phyloP scores from a whole-genome alignment of 2,797 vertebrate genomes.

The Rhadinocentrus ornatus region DNA sequence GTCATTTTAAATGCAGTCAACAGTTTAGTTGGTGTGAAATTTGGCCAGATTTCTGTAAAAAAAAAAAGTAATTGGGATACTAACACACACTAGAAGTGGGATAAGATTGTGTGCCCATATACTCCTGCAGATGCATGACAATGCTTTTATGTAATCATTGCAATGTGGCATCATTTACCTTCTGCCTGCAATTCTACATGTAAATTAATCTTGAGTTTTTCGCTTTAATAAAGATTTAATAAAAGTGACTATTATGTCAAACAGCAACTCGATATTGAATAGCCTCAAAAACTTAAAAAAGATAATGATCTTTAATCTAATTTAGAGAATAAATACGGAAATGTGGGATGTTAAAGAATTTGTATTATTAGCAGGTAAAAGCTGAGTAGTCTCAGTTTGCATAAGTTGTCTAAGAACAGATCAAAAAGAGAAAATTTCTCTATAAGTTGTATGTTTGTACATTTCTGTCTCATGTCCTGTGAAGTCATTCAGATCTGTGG shows the following conservation, averaged over 20 bases:
- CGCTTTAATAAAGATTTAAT: not conserved
- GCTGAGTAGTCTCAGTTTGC: not conserved
- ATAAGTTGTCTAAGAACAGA: not conserved
- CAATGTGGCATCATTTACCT: constrained; percentile 26
- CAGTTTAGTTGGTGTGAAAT: constrained; percentile 48
- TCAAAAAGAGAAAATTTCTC: constrained; percentile 4
- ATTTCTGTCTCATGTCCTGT: constrained; percentile 30
- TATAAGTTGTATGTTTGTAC: not conserved
- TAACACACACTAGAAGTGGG: constrained; percentile 34
- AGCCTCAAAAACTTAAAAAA: not conserved
- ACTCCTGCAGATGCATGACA: constrained; percentile 55
- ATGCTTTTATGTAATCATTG: constrained; percentile 12
- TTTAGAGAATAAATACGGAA: not conserved
- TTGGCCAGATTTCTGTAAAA: constrained; percentile 36
- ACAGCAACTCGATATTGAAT: not conserved
- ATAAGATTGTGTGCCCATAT: constrained; percentile 26
- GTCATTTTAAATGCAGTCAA: constrained; percentile 67
- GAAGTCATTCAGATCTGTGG: not conserved
- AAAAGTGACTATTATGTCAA: not conserved
- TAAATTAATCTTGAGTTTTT: constrained; percentile 2
- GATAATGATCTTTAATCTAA: not conserved
- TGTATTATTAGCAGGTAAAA: not conserved
- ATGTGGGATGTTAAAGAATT: not conserved
- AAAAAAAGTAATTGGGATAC: constrained; percentile 45
- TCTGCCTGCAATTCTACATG: not conserved